Percentiles rank a stretch among this genome's conserved stretches.
phyloP scores from a whole-genome alignment of 2,888 invertebrate genomes.

The Helobdella robusta region DNA sequence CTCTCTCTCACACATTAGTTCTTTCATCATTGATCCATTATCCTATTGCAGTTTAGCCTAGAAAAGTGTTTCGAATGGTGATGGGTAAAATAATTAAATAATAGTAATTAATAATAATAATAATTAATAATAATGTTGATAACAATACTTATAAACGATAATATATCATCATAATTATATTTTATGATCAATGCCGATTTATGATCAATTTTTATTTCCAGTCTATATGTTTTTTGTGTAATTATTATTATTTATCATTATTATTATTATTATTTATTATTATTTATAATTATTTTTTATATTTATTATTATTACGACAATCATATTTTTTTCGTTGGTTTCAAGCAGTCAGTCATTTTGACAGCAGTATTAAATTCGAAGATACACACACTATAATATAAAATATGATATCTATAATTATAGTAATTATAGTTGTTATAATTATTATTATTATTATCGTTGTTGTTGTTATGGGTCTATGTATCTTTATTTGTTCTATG shows the following conservation, averaged over 20 bases:
- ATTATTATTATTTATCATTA: constrained; percentile 25
- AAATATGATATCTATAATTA: not conserved
- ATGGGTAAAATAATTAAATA: too few species aligned
- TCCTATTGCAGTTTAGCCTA: too few species aligned
- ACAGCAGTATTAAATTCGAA: not conserved
- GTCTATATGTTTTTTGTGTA: constrained; percentile 18
- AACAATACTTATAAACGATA: not conserved
- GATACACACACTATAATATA: not conserved
- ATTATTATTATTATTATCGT: not conserved
- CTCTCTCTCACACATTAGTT: too few species aligned
- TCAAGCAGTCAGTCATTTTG: not conserved
- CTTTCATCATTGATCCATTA: too few species aligned
- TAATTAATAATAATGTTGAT: too few species aligned
- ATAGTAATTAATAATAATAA: too few species aligned
- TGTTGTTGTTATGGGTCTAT: not conserved
- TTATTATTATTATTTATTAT: constrained; percentile 23
- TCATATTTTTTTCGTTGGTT: constrained; percentile 12
- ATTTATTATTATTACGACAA: constrained; percentile 24
- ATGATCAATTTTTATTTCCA: constrained; percentile 16
- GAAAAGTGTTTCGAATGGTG: too few species aligned
- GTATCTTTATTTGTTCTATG: not conserved
- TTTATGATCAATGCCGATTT: constrained; percentile 15
- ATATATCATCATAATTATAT: constrained; percentile 22
- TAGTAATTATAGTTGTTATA: not conserved
- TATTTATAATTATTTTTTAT: constrained; percentile 20